These are phyloP conservation scores for Ardeotis arabs DNA, from an alignment of 2,113 vertebrate species.

Conservation along the genomic window DNA sequence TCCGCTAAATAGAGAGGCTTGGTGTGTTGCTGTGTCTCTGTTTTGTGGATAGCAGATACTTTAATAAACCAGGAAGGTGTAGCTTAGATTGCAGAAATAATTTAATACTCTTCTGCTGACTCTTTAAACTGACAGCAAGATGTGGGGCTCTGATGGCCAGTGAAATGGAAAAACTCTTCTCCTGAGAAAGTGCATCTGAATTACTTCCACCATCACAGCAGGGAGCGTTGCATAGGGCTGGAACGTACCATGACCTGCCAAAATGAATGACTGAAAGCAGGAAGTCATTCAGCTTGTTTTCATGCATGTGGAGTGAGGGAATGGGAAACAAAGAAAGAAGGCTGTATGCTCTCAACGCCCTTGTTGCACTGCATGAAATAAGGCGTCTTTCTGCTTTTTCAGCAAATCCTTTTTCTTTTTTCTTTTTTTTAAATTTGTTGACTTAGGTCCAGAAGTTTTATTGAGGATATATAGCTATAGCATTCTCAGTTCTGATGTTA, in stretches of 20 bases:
- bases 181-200: background rate
- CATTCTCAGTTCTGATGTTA: background rate
- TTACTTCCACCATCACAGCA: background rate
- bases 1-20: background rate
- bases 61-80: background rate
- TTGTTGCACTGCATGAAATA: background rate
- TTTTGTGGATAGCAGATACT: background rate
- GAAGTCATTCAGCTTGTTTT: background rate
- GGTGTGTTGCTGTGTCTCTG: background rate
- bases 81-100: constrained; percentile 1
- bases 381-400: background rate
- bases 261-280: background rate
- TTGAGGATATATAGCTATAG: background rate
- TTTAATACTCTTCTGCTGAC: background rate
- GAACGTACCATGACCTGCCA: background rate
- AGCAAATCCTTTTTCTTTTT: background rate
- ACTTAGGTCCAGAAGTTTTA: background rate
- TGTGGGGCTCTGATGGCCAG: background rate
- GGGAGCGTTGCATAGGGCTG: rapidly evolving
- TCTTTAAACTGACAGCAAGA: background rate
- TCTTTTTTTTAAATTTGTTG: background rate
- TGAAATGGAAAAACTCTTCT: background rate
- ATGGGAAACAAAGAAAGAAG: background rate
- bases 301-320: background rate
- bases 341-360: background rate